A percentile compares a stretch with the other conserved stretches of the same genome.
These are phyloP conservation scores for Apotomis betuletana DNA, from an alignment of 2,888 invertebrate species.

Conservation along the genomic window DNA sequence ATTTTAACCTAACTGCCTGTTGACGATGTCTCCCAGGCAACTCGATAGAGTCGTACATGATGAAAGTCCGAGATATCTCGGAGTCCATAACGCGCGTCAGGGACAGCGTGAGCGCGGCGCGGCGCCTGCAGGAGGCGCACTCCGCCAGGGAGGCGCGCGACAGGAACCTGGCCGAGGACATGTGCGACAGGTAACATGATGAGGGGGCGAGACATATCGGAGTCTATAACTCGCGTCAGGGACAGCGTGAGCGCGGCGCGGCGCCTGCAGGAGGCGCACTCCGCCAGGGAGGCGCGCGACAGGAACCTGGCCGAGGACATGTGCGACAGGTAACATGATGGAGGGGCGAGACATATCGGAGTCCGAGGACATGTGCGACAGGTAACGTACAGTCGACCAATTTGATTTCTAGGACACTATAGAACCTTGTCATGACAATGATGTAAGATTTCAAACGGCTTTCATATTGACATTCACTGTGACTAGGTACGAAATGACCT, in stretches of 20 bases:
- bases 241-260: conserved; percentile 84
- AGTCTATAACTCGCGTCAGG: conserved; percentile 85
- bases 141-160: conserved; percentile 89
- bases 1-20: background rate
- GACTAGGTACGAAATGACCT: too few relatives aligned
- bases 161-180: conserved; percentile 91
- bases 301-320: conserved; percentile 92
- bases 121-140: conserved; percentile 86
- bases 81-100: conserved; percentile 86
- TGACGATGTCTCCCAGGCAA: conserved; percentile 54
- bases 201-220: conserved; percentile 85
- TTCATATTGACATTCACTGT: too few relatives aligned
- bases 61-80: conserved; percentile 85
- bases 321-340: conserved; percentile 83
- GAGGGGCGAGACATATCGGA: conserved; percentile 85
- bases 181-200: conserved; percentile 85
- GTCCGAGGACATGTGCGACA: too few relatives aligned
- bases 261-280: conserved; percentile 85
- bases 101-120: conserved; percentile 83
- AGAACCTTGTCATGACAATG: too few relatives aligned
- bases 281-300: conserved; percentile 88
- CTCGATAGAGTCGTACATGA: conserved; percentile 68
- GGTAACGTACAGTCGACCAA: conserved; percentile 48
- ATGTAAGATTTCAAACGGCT: too few relatives aligned
- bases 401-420: too few relatives aligned